Base-by-base conservation (phyloP, 2,888 invertebrate species). In the Oxycera nigricornis region DNA sequence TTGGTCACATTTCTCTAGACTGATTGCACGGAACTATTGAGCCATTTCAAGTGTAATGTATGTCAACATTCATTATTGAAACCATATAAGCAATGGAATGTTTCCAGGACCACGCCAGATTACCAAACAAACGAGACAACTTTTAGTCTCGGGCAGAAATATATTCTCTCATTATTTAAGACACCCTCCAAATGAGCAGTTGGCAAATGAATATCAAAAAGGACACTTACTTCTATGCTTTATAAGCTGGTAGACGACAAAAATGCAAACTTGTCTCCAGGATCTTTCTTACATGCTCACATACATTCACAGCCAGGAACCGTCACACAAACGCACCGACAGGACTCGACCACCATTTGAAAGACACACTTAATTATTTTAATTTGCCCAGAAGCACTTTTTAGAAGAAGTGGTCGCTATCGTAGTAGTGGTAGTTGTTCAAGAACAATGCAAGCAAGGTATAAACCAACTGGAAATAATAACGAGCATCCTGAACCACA, bases 351-450 rank as follows among this genome's bases (percentile, higher is more conserved):
- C 75, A 73, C 52, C 26, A 57, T 72, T 70, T 75, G 55, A 72
- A 70, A 62, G 62, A 30, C 31, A 61, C 57, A 55, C 72, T 73
- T 73, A 75, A 73, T 75, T 75, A 74, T 75, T 75, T 75, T 72
- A 74, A 75, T 75, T 75, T 75, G 72, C 65, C 72, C 70, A 70
- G 67, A 65, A 74, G 72, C 73, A 55, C 39, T 9, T 4, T 35
- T 30, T 31, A 52, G 20, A 31, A 59, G 59, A 28, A n/a, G 17
- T n/a, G 59, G 28, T 14, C 26, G 59, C 26, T 17, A 22, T 26
- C n/a, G n/a, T n/a, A n/a, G n/a, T n/a, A n/a, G n/a, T n/a, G n/a
- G n/a, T n/a, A n/a, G n/a, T n/a, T 24, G 41, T 22, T 24, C 59
- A 59, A 39, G 39, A 7, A 65, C 39, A 39, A 39, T 41, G 39